Percentiles rank a stretch among this genome's conserved stretches.
phyloP scores from a whole-genome alignment of 2,113 vertebrate species.

The Lamprotornis superbus region DNA sequence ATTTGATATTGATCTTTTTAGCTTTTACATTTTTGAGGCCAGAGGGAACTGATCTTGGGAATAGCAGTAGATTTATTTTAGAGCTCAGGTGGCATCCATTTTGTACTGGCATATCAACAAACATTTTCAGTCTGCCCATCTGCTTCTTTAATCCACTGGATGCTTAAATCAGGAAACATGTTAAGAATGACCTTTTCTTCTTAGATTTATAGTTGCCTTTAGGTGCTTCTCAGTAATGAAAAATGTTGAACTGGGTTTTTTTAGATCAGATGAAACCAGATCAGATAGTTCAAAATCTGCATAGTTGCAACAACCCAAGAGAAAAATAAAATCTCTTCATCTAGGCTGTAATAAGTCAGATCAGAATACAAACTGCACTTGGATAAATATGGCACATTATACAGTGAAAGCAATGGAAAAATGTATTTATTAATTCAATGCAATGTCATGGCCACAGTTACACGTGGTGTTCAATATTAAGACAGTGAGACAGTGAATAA shows the following conservation, averaged over 20 bases:
- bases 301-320: not conserved
- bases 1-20: constrained; percentile 35
- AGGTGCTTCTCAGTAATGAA: not conserved
- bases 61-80: constrained; percentile 31
- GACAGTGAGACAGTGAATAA: not conserved
- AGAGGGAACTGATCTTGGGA: not conserved
- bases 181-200: constrained; percentile 31
- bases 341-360: not conserved
- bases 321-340: not conserved
- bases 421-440: not conserved
- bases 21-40: constrained; percentile 3
- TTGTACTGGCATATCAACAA: constrained; percentile 28
- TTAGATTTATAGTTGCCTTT: not conserved
- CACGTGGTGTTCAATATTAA: not conserved
- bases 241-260: not conserved
- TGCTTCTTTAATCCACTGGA: constrained; percentile 22
- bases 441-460: not conserved
- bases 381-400: not conserved
- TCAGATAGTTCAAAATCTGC: not conserved
- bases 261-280: not conserved
- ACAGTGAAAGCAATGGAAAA: not conserved
- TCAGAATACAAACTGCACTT: not conserved
- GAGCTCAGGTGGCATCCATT: constrained; percentile 9
- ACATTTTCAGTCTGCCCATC: constrained; percentile 17
- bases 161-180: constrained; percentile 8